These are phyloP conservation scores for Coregonus ussuriensis DNA, from an alignment of 2,797 vertebrate genomes.

Conservation along the genomic window DNA sequence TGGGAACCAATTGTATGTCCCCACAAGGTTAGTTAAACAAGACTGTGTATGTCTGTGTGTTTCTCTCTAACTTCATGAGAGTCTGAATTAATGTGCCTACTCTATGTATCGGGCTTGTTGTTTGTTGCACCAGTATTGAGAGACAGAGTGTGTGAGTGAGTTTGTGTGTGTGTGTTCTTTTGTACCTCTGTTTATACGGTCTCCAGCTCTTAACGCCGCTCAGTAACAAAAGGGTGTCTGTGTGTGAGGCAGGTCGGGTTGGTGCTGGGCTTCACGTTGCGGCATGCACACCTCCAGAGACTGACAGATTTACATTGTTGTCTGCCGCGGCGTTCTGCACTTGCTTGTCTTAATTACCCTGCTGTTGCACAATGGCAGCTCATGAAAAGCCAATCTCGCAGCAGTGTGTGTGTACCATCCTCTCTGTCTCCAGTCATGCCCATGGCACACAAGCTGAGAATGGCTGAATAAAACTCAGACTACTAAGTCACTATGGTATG, in stretches of 20 bases:
- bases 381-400: conserved; percentile 56
- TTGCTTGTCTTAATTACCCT: conserved; percentile 55
- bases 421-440: conserved; percentile 37
- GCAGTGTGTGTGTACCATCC: conserved; percentile 39
- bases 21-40: too few relatives aligned
- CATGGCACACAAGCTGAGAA: conserved; percentile 42
- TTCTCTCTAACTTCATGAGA: too few relatives aligned
- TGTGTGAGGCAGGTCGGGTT: conserved; percentile 35
- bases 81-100: too few relatives aligned
- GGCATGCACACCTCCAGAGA: conserved; percentile 61
- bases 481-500: conserved; percentile 47
- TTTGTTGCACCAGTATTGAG: too few relatives aligned
- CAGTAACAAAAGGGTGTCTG: conserved; percentile 53
- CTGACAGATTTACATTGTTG: conserved; percentile 71
- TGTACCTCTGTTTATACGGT: conserved; percentile 41
- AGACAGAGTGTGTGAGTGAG: background rate
- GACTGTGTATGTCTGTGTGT: too few relatives aligned
- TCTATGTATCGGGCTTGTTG: too few relatives aligned
- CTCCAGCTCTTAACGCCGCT: conserved; percentile 27
- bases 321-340: conserved; percentile 58
- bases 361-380: conserved; percentile 58
- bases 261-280: conserved; percentile 62
- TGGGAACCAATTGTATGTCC: too few relatives aligned
- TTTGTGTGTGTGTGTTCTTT: conserved; percentile 24
- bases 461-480: conserved; percentile 49